phyloP scores from a whole-genome alignment of 2,888 invertebrate genomes.

The Chrysolina americana region DNA sequence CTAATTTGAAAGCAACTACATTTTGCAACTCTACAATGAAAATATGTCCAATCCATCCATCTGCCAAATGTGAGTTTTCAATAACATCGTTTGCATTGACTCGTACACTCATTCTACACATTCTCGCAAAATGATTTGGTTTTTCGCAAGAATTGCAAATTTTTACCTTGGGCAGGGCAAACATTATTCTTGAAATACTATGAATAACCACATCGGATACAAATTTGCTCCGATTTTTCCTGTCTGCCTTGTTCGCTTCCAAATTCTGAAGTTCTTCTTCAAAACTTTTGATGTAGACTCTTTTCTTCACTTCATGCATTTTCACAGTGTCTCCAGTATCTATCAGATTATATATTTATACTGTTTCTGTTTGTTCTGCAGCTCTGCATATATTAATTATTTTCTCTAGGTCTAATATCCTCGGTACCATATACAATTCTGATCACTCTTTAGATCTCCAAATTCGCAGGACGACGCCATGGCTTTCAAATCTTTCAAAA shows the following conservation, averaged over 20 bases:
- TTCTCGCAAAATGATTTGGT: not conserved
- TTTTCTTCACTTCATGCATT: not conserved
- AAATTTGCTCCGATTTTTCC: not conserved
- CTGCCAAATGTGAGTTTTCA: not conserved
- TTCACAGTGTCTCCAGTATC: not conserved
- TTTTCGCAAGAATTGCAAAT: not conserved
- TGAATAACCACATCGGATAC: not conserved
- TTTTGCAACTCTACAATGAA: not conserved
- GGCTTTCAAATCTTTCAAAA: not conserved
- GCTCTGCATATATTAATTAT: conserved; percentile 5
- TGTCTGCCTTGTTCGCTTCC: not conserved
- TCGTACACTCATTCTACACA: not conserved
- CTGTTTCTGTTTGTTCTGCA: conserved; percentile 10
- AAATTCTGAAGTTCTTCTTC: not conserved
- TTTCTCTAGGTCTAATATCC: not conserved
- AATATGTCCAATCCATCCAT: not conserved
- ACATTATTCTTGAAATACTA: not conserved
- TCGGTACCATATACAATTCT: conserved; percentile 4
- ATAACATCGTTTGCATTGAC: not conserved
- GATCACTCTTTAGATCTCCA: not conserved
- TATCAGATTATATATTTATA: not conserved
- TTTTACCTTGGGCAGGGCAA: no score
- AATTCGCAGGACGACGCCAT: not conserved
- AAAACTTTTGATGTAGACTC: not conserved
- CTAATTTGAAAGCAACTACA: not conserved